Percentiles rank a stretch among this genome's conserved stretches.
These are phyloP conservation scores for Busseola fusca DNA, from an alignment of 2,888 invertebrate genomes.

Conservation along the genomic window DNA sequence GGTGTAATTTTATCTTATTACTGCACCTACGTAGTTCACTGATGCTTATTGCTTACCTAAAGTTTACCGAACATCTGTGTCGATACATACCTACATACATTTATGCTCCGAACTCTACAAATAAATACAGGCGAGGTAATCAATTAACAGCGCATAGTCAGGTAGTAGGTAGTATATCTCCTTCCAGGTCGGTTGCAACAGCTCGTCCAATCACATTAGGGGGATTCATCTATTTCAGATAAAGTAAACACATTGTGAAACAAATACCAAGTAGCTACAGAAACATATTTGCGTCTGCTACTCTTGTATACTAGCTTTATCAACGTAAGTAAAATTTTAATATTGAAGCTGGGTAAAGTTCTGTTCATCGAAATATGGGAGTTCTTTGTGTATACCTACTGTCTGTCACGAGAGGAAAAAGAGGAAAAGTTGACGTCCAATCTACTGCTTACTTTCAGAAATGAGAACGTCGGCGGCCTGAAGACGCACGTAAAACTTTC, in stretches of 20 bases:
- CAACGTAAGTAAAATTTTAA: constrained; percentile 61
- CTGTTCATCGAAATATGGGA: constrained; percentile 71
- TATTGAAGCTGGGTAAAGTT: constrained; percentile 70
- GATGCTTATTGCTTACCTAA: constrained; percentile 33
- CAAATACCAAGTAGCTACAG: constrained; percentile 34
- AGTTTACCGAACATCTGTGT: constrained; percentile 13
- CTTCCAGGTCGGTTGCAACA: constrained; percentile 46
- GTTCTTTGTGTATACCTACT: constrained; percentile 75
- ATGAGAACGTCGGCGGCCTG: constrained; percentile 75
- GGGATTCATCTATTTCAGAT: constrained; percentile 45
- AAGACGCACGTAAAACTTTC: constrained; percentile 73
- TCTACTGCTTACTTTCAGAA: constrained; percentile 81
- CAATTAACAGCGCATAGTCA: constrained; percentile 48
- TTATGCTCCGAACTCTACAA: constrained; percentile 34
- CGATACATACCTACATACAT: neutral
- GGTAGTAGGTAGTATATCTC: constrained; percentile 22
- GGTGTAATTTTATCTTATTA: constrained; percentile 72
- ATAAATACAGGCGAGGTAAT: constrained; percentile 47
- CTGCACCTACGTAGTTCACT: constrained; percentile 40
- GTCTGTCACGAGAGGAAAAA: constrained; percentile 75
- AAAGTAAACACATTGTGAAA: constrained; percentile 44
- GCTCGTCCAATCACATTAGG: constrained; percentile 58
- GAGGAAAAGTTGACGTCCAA: constrained; percentile 81
- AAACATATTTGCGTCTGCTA: constrained; percentile 22
- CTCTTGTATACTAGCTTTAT: constrained; percentile 42